A percentile compares a stretch with the other conserved stretches of the same genome.
Conservation (phyloP, 2,888 invertebrate species). For the Pilophorus perplexus region DNA sequence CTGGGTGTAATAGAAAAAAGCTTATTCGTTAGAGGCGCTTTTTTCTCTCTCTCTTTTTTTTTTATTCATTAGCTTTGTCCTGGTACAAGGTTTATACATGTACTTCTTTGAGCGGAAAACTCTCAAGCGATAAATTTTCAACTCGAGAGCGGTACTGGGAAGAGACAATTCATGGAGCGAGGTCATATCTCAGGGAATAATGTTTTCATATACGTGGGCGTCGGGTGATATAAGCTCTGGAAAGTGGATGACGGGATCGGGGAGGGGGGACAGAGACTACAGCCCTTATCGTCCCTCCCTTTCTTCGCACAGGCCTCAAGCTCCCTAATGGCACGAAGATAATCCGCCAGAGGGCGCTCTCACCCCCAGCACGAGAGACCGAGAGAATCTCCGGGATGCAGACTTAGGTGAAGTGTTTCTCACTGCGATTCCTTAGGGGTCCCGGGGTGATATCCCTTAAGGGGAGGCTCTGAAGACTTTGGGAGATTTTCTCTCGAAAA, state of each 20-base stretch:
- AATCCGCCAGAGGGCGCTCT: not conserved
- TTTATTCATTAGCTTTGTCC: not conserved
- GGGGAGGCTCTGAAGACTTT: no score
- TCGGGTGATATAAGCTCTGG: conserved; percentile 7
- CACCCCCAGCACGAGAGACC: no score
- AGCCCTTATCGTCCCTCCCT: not conserved
- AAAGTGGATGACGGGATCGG: not conserved
- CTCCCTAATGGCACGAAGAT: not conserved
- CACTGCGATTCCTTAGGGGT: no score
- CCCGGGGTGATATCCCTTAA: no score
- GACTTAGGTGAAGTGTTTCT: no score
- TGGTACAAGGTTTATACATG: not conserved
- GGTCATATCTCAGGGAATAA: conserved; percentile 36
- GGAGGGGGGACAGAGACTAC: not conserved
- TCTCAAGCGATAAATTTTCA: conserved; percentile 3
- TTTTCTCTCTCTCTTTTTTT: no score
- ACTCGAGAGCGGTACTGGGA: conserved; percentile 1
- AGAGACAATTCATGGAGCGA: conserved; percentile 18
- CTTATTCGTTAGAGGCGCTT: no score
- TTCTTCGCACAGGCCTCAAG: not conserved
- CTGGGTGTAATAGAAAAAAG: no score
- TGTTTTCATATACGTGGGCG: conserved; percentile 37
- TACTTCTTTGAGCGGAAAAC: not conserved
- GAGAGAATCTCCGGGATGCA: no score
- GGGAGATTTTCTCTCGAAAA: no score